Evolutionary conservation across 1,140 invertebrate genomes (phyloP), one percentile per base, ranked within the genome.

Genomic region (Drosophila saltans): DNA sequence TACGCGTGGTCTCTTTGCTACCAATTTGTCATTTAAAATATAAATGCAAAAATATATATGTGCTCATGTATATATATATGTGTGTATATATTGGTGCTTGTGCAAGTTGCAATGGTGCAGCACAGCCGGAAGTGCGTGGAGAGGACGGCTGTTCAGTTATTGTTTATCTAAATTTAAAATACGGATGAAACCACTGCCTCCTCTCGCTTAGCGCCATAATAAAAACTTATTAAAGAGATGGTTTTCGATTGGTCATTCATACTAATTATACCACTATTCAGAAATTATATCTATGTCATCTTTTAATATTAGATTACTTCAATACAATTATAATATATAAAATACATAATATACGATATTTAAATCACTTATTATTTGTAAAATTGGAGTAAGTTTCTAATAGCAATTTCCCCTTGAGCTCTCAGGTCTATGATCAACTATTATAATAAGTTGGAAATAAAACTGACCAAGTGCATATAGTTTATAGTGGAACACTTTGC

Each of bases 21-120:
- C 26, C 56, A 59, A 45, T 66, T 62, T 62, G 65, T 69, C 45
- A 69, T 56, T 63, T 33, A 59, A 59, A 59, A 59, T 59, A 41
- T 52, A 69, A 69, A 62, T 61, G 48, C 59, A 55, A 57, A 56
- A 56, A 24, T 6, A 43, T 24, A 62, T 43, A 24, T 24, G 3
- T 24, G 0, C 16, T 16, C 16, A 24, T 24, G 21, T 24, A 26
- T 48, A 21, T 48, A 24, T 48, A 6, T 24, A 41, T 10, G 10
- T 61, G 16, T 43, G 10, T 61, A 16, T 28, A 8, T 33, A n/a
- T 16, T 16, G 16, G 11, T 33, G 56, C 28, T 7, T 30, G 11
- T 36, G 11, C 59, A 7, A 39, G 11, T 59, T 40, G 57, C 57
- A 59, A 59, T 39, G 39, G 57, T 39, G 33, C 57, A 59, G 33